Evolutionary conservation across 2,888 invertebrate species (phyloP), one percentile per base, ranked within the genome.

Genomic region (Lithophane socia): DNA sequence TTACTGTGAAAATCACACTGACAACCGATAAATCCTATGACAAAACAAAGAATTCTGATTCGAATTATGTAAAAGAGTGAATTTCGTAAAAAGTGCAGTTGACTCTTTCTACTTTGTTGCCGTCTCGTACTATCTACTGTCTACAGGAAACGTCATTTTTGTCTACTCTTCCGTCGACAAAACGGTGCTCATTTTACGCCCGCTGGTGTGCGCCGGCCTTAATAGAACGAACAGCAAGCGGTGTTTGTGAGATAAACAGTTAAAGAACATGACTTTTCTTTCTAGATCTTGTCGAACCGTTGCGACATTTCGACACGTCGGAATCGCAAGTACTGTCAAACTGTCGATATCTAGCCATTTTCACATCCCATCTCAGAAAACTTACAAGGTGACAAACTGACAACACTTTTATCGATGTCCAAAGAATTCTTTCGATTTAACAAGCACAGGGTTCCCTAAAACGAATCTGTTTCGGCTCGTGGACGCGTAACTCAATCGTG

Each of bases 401-500:
- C 66, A 77, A 63, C 58, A 56, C 61, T 60, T 72, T 52, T 56
- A 66, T 75, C 21, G 54, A 69, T 78, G 63, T 82, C 37, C 86
- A 44, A 82, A 85, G 73, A 75, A 83, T 75, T 75, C 54, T 44
- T 24, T n/a, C n/a, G 64, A 49, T 66, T 70, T 78, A 83, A 86
- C 79, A 79, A 79, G 75, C 64, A 82, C 66, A 71, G 10, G 69
- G 79, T 52, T 75, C 52, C 66, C 78, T 74, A 79, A 78, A 87
- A 80, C 77, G 77, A 78, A 86, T 88, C 77, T 73, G 70, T 77
- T 82, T 80, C 74, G 76, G 72, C 66, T 74, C 42, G 58, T 58
- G 77, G 79, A 80, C 82, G 79, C 80, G 85, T 83, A 85, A 87
- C 87, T 72, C 76, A 73, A 88, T 85, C 77, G 60, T 18, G 61